Base-by-base conservation (phyloP, 2,113 vertebrate genomes). In the Tachysurus vachellii region DNA sequence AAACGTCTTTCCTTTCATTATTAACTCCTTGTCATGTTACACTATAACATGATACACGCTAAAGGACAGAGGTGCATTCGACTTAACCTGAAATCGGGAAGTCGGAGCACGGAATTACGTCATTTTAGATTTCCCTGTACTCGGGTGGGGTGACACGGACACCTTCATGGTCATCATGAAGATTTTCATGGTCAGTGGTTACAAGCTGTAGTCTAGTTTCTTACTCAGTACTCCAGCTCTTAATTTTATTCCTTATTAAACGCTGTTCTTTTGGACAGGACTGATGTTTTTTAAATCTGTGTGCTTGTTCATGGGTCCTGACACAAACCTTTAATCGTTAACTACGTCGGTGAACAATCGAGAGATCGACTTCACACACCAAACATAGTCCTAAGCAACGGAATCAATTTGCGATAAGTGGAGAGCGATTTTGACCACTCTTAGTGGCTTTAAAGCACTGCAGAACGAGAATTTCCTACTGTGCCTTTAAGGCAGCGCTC, bases 401-500 rank as follows among this genome's bases (percentile, higher is more conserved):
- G 53, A 31, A 8, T 17, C 23, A 57, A 10, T 57, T 57, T 59
- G 28, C 31, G n/a, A 13, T 80, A 36, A 28, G 11, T 31, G 19
- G 11, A 21, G 19, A 59, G 36, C 17, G 53, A 31, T n/a, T 50
- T 53, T 28, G 23, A 36, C 54, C 17, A 31, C 16, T 57, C 77
- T 31, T 56, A 31, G 6, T 21, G 75, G 75, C 54, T n/a, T 61
- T 82, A 82, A 64, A 64, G 36, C 44, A n/a, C 42, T 17, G 6
- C 42, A 11, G 44, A 1, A 53, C 28, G 61, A 66, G 81, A 7
- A 66, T 47, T 83, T 83, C 62, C 81, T 50, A 13, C 64, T 82
- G 85, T 73, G 62, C 31, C 61, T 86, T 68, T 86, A 80, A 85
- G 59, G 10, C 61, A 42, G 17, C 1, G 50, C 57, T 86, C 50